These are phyloP conservation scores for Argyrosomus regius DNA, from an alignment of 2,797 vertebrate species.

Conservation along the genomic window DNA sequence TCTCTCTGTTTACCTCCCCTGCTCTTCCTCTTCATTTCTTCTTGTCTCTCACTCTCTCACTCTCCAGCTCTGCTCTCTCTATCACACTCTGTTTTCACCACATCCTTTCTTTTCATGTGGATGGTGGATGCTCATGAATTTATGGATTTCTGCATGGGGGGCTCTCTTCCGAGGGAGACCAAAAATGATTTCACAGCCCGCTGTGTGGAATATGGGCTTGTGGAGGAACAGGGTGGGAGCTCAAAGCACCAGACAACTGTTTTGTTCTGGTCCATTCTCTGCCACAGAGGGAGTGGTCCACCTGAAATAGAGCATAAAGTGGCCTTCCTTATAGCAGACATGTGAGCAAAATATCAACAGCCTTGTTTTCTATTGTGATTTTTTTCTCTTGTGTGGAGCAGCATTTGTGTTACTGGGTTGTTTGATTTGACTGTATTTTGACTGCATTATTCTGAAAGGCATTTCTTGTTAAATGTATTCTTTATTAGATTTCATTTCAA, in stretches of 20 bases:
- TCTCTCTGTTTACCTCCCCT: constrained; percentile 45
- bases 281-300: constrained; percentile 71
- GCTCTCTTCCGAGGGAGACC: constrained; percentile 74
- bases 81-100: constrained; percentile 70
- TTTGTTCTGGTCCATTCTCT: constrained; percentile 78
- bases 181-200: constrained; percentile 83
- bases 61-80: constrained; percentile 50
- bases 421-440: background rate
- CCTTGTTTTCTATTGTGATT: constrained; percentile 30
- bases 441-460: background rate
- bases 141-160: constrained; percentile 83
- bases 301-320: constrained; percentile 72
- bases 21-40: constrained; percentile 51
- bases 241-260: constrained; percentile 75
- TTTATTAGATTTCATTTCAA: background rate
- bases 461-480: background rate
- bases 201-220: constrained; percentile 79
- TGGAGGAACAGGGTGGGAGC: constrained; percentile 70
- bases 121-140: constrained; percentile 83
- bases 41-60: constrained; percentile 25
- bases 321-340: constrained; percentile 50
- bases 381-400: constrained; percentile 19
- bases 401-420: background rate
- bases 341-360: constrained; percentile 56
- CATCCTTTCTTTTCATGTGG: constrained; percentile 77